These are phyloP conservation scores for Neotoxoptera formosana DNA, from an alignment of 1,140 invertebrate genomes.

Conservation along the genomic window DNA sequence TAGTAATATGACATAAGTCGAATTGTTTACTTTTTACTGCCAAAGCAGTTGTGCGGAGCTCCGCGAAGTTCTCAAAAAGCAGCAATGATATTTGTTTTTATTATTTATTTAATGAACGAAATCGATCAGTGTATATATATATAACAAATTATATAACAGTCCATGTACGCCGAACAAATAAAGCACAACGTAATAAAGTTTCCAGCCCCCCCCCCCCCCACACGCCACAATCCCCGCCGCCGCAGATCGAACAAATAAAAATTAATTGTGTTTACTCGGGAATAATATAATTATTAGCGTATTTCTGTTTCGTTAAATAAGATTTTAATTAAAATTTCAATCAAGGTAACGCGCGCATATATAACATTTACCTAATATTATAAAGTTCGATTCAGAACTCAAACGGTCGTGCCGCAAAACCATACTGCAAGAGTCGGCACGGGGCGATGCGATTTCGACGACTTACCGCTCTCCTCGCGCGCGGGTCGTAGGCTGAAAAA, in stretches of 20 bases:
- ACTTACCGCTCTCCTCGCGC: not conserved
- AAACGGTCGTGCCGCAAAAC: not conserved
- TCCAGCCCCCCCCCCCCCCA: not conserved
- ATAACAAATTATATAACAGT: not conserved
- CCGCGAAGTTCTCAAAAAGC: not conserved
- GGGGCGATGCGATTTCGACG: too few relatives aligned
- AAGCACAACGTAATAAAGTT: not conserved
- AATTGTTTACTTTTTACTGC: not conserved
- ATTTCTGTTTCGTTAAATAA: not conserved
- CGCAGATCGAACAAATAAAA: not conserved
- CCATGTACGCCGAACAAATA: not conserved
- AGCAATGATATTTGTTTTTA: not conserved
- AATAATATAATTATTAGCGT: not conserved
- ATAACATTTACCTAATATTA: not conserved
- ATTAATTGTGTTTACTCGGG: slow-evolving; percentile 2
- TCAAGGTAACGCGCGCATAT: not conserved
- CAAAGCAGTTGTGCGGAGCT: not conserved
- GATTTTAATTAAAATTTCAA: not conserved
- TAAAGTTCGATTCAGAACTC: not conserved
- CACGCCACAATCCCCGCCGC: too few relatives aligned
- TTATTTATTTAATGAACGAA: not conserved
- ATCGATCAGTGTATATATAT: not conserved
- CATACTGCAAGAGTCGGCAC: too few relatives aligned
- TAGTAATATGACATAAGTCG: not conserved
- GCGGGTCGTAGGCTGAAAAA: not conserved